Base-by-base conservation (phyloP, 2,888 invertebrate genomes). In the Drosophila peninsularis region DNA sequence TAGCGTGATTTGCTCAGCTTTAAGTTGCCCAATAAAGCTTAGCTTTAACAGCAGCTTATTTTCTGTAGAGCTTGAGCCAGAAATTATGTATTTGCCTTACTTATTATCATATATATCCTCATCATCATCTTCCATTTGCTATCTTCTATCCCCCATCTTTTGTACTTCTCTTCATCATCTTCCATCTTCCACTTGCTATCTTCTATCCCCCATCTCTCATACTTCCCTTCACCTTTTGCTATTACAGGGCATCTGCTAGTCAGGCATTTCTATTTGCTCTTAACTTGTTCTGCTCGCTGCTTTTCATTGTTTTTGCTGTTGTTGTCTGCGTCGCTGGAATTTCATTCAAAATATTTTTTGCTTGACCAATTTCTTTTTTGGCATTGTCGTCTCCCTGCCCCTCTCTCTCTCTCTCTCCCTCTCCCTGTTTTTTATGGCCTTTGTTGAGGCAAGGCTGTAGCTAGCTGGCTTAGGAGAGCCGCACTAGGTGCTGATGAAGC, bases 341-440 rank as follows among this genome's bases (percentile, higher is more conserved):
- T 83, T 83, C 83, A 83, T 83, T 83, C 83, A 83, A 89, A 55
- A 85, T 69, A 70, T 87, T 73, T 71, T 82, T 78, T 81, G 74
- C 75, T 71, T 88, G 77, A 82, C 83, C 88, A 85, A 88, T 83
- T 83, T 83, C 82, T 88, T 82, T 47, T 78, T 84, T 71, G 70
- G 84, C 85, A 55, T 66, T 80, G 74, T 67, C 54, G 62, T 60
- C 50, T 47, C 62, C 32, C 39, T 41, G 1, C 6, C 42, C n/a
- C 36, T 19, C 52, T 21, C 47, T 42, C 19, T 52, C 49, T 65
- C 58, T 5, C 44, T 45, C 45, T 45, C 44, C 36, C 61, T 17
- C 32, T 39, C n/a, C 5, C 1, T 24, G 10, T 62, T 53, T 60
- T 37, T 58, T 62, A 54, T 80, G 54, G 47, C 75, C 79, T 57